Percentiles rank a stretch among this genome's conserved stretches.
Conservation (phyloP, 1,140 invertebrate genomes). For the Listronotus bonariensis region DNA sequence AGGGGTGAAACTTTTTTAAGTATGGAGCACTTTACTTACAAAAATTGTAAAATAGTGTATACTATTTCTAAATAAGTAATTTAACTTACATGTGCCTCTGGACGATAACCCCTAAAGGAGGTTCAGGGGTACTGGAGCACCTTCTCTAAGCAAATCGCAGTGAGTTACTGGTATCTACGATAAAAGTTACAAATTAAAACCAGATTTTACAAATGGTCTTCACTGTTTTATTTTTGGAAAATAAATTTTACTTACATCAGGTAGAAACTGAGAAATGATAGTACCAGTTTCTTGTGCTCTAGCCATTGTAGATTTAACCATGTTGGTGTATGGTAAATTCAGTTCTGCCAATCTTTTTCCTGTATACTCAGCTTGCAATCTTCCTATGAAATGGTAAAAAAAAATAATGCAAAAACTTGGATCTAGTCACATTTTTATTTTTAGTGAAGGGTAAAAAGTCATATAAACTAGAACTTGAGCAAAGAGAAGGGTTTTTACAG, state of each 20-base stretch:
- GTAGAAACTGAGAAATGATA: constrained; percentile 75
- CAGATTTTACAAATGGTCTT: no score
- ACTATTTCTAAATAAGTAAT: no score
- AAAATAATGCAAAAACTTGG: no score
- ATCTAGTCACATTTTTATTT: no score
- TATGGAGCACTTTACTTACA: no score
- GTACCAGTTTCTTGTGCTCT: constrained; percentile 88
- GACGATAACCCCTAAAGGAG: constrained; percentile 85
- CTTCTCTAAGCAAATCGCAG: constrained; percentile 86
- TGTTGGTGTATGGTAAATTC: constrained; percentile 74
- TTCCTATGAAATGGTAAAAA: constrained; percentile 60
- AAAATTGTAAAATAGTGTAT: no score
- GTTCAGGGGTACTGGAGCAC: constrained; percentile 94
- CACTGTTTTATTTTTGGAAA: background rate
- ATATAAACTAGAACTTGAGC: no score
- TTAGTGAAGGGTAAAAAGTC: no score
- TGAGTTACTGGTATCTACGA: constrained; percentile 61
- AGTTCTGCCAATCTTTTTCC: constrained; percentile 77
- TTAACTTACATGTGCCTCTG: constrained; percentile 73
- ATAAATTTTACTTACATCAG: constrained; percentile 54
- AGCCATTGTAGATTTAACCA: constrained; percentile 91
- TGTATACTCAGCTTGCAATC: constrained; percentile 80
- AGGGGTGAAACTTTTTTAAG: no score
- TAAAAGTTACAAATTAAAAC: constrained; percentile 5
- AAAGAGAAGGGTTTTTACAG: no score